These are phyloP conservation scores for Sitobion miscanthi DNA, from an alignment of 1,140 invertebrate genomes.

Conservation along the genomic window DNA sequence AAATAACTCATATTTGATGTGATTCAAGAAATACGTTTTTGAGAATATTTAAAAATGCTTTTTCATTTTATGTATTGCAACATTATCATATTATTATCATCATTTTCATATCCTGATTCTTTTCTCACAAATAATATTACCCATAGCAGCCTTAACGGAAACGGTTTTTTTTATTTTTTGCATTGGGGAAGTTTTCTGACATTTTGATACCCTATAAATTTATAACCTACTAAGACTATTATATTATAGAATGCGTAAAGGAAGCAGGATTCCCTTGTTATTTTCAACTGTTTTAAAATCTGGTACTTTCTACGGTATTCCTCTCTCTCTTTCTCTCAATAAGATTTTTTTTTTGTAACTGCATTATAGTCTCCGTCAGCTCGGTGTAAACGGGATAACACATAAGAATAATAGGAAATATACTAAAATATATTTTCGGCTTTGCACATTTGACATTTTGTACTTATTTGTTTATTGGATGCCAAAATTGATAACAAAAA, in stretches of 20 bases:
- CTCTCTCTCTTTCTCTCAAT: not conserved
- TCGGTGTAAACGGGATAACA: not conserved
- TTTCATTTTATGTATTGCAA: not conserved
- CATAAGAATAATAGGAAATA: not conserved
- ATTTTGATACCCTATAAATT: not conserved
- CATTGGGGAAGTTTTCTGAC: not conserved
- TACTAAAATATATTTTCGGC: not conserved
- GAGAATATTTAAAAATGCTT: not conserved
- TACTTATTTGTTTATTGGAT: not conserved
- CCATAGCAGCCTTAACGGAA: not conserved
- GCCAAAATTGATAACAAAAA: not conserved
- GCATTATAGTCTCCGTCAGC: not conserved
- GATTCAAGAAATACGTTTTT: not conserved
- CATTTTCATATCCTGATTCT: not conserved
- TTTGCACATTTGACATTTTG: not conserved
- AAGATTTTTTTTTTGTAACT: not conserved
- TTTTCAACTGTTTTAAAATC: not conserved
- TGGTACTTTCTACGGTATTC: not conserved
- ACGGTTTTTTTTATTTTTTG: not conserved
- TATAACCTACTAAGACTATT: not conserved
- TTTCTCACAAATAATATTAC: not conserved
- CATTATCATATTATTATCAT: not conserved
- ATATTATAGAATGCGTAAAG: not conserved
- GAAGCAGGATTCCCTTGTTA: not conserved
- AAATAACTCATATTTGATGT: not conserved